Conservation (phyloP, 2,797 vertebrate species). For the Sebastes flavidus region DNA sequence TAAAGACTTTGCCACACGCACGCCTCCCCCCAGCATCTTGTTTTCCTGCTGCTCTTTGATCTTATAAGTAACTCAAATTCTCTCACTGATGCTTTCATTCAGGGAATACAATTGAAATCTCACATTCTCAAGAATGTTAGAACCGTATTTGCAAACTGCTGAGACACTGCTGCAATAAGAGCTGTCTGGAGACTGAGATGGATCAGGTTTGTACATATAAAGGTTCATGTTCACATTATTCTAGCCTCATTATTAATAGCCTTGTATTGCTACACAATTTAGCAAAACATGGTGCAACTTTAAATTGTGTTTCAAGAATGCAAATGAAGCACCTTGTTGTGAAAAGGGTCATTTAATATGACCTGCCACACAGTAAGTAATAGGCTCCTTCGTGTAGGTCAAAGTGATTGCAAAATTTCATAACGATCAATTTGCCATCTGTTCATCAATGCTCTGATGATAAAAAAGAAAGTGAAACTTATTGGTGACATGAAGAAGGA, state of each 20-base stretch:
- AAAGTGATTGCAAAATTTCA: constrained; percentile 10
- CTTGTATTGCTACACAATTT: background rate
- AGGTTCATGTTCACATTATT: constrained; percentile 2
- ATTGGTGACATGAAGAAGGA: background rate
- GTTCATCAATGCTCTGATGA: constrained; percentile 3
- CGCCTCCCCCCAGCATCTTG: constrained; percentile 23
- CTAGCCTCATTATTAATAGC: constrained; percentile 3
- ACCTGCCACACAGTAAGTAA: constrained; percentile 5
- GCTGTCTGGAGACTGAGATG: background rate
- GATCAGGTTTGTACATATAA: constrained; percentile 12
- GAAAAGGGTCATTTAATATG: background rate
- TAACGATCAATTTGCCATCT: constrained; percentile 15
- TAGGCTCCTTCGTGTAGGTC: constrained; percentile 11
- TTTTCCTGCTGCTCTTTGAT: constrained; percentile 64
- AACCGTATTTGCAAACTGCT: constrained; percentile 24
- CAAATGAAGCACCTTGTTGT: constrained; percentile 7
- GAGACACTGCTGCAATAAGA: constrained; percentile 8
- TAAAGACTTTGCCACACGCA: constrained; percentile 25
- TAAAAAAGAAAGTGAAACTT: background rate
- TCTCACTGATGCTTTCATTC: constrained; percentile 36
- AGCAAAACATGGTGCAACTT: background rate
- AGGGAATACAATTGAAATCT: constrained; percentile 19
- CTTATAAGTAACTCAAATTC: constrained; percentile 32
- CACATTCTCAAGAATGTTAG: constrained; percentile 18
- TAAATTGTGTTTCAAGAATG: constrained; percentile 1